These are phyloP conservation scores for Clarias macrocephalus DNA, from an alignment of 2,113 vertebrate species.

Conservation along the genomic window DNA sequence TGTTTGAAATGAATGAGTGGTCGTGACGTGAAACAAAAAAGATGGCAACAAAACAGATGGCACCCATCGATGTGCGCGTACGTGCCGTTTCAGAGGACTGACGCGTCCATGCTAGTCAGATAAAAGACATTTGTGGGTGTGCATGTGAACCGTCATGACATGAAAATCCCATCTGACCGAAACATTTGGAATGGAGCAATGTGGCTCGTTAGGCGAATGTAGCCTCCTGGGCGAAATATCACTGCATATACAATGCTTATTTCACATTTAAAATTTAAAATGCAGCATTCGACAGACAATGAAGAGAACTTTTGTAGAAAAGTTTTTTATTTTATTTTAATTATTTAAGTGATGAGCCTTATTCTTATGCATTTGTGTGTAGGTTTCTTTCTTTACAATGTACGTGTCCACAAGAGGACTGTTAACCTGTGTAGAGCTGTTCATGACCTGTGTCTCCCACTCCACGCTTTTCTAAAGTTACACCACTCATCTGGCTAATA, in stretches of 20 bases:
- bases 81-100: too few relatives aligned
- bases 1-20: too few relatives aligned
- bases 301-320: neutral
- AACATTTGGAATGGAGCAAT: too few relatives aligned
- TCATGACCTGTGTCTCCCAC: slow-evolving; percentile 20
- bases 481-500: slow-evolving; percentile 51
- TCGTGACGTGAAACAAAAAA: too few relatives aligned
- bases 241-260: neutral
- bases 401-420: neutral
- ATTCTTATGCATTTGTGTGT: neutral
- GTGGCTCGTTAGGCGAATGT: too few relatives aligned
- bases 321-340: neutral
- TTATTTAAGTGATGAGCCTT: neutral
- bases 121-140: too few relatives aligned
- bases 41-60: too few relatives aligned
- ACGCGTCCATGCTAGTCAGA: too few relatives aligned
- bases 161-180: too few relatives aligned
- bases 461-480: slow-evolving; percentile 48
- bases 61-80: too few relatives aligned
- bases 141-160: too few relatives aligned
- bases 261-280: neutral
- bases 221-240: neutral
- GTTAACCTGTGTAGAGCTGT: neutral
- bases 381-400: neutral
- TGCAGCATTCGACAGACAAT: neutral